Conservation (phyloP, 1,140 invertebrate species). For the Apis laboriosa region DNA sequence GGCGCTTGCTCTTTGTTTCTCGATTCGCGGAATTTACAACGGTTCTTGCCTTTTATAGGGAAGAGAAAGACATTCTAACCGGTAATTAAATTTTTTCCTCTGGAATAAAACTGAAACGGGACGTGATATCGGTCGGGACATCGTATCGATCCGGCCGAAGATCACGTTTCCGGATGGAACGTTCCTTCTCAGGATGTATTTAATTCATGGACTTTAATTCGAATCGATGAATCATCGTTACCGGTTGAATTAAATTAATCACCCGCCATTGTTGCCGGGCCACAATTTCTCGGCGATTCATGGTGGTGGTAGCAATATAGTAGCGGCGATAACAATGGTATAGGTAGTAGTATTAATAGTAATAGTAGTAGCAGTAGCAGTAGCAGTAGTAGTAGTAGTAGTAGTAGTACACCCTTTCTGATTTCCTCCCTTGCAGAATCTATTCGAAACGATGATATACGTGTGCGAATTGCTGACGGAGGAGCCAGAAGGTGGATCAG, state of each 20-base stretch:
- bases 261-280: constrained; percentile 22
- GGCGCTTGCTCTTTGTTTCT: background rate
- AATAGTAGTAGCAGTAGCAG: too few relatives aligned
- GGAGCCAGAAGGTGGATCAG: constrained; percentile 90
- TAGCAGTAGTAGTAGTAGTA: fast-evolving
- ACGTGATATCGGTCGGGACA: too few relatives aligned
- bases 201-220: constrained; percentile 28
- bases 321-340: too few relatives aligned
- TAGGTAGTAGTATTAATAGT: too few relatives aligned
- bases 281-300: constrained; percentile 36
- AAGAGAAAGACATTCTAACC: background rate
- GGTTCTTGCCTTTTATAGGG: background rate
- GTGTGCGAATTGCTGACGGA: constrained; percentile 91
- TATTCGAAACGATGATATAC: constrained; percentile 89
- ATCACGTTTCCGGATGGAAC: background rate
- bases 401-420: background rate
- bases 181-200: background rate
- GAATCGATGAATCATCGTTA: constrained; percentile 50
- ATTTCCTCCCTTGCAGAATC: constrained; percentile 80
- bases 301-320: background rate
- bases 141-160: background rate
- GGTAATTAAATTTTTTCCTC: background rate
- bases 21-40: background rate
- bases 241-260: constrained; percentile 49
- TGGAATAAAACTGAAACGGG: too few relatives aligned